Percentiles rank a stretch among this genome's conserved stretches.
Conservation (phyloP, 2,888 invertebrate genomes). For the Hanleya hanleyi region DNA sequence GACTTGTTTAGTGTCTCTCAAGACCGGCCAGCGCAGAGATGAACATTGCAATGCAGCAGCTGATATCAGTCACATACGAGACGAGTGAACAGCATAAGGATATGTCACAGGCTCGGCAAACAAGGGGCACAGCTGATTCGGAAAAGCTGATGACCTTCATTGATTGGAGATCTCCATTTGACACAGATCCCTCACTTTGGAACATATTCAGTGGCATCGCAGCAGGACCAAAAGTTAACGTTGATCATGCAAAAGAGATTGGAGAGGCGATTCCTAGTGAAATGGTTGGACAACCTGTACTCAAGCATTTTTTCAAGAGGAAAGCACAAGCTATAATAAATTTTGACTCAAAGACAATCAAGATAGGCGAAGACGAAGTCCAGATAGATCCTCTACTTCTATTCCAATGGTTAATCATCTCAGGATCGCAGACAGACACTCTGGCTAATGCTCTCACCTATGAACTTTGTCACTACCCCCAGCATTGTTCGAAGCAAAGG, state of each 20-base stretch:
- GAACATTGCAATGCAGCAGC: slow-evolving; percentile 33
- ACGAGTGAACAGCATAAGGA: slow-evolving; percentile 37
- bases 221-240: slow-evolving; percentile 25
- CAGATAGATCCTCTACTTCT: slow-evolving; percentile 32
- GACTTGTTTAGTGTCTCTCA: slow-evolving; percentile 39
- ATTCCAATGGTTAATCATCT: slow-evolving; percentile 34
- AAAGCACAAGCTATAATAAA: slow-evolving; percentile 30
- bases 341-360: slow-evolving; percentile 7
- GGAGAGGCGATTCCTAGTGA: slow-evolving; percentile 23
- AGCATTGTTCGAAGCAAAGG: slow-evolving; percentile 42
- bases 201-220: slow-evolving; percentile 37
- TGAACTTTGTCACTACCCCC: slow-evolving; percentile 41
- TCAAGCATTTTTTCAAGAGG: slow-evolving; percentile 24
- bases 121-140: slow-evolving; percentile 21
- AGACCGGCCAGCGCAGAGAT: slow-evolving; percentile 38
- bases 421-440: slow-evolving; percentile 4
- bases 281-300: slow-evolving; percentile 25
- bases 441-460: slow-evolving; percentile 30
- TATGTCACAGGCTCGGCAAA: neutral
- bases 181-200: slow-evolving; percentile 14
- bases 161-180: slow-evolving; percentile 28
- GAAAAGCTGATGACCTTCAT: slow-evolving; percentile 14
- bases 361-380: slow-evolving; percentile 20
- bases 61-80: slow-evolving; percentile 4
- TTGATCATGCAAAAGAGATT: slow-evolving; percentile 25